Evolutionary conservation across 2,888 invertebrate species (phyloP).

Genomic region (Tortrix viridana): DNA sequence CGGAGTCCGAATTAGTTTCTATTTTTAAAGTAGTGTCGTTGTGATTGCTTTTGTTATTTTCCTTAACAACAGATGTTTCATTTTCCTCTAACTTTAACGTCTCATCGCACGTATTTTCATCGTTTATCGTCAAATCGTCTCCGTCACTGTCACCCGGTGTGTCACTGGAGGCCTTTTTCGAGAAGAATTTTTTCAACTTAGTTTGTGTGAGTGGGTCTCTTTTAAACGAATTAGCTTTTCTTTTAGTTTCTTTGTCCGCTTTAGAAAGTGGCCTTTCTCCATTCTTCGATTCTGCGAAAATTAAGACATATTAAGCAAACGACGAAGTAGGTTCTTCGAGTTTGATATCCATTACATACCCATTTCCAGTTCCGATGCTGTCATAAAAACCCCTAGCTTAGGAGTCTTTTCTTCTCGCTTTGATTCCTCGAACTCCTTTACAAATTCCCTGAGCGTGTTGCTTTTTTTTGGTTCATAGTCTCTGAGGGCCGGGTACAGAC

Average conservation of each 20-base stretch:
- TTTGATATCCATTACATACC: slow-evolving; percentile 48
- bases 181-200: slow-evolving; percentile 73
- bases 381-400: slow-evolving; percentile 60
- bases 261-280: slow-evolving; percentile 64
- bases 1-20: slow-evolving; percentile 34
- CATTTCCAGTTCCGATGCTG: slow-evolving; percentile 66
- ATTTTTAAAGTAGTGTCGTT: slow-evolving; percentile 43
- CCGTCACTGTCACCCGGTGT: slow-evolving; percentile 62
- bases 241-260: slow-evolving; percentile 73
- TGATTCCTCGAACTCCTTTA: slow-evolving; percentile 77
- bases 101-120: slow-evolving; percentile 42
- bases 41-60: slow-evolving; percentile 27
- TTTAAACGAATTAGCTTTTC: slow-evolving; percentile 77
- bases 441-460: slow-evolving; percentile 75
- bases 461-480: slow-evolving; percentile 81
- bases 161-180: slow-evolving; percentile 55
- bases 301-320: slow-evolving; percentile 38
- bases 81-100: slow-evolving; percentile 57
- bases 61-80: background rate
- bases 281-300: slow-evolving; percentile 53
- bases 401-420: slow-evolving; percentile 50
- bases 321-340: background rate
- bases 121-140: slow-evolving; percentile 65
- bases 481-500: slow-evolving; percentile 81
- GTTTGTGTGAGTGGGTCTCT: slow-evolving; percentile 78